Percentiles rank a stretch among this genome's conserved stretches.
These are phyloP conservation scores for Iselma pallidipennis DNA, from an alignment of 2,888 invertebrate species.

Conservation along the genomic window DNA sequence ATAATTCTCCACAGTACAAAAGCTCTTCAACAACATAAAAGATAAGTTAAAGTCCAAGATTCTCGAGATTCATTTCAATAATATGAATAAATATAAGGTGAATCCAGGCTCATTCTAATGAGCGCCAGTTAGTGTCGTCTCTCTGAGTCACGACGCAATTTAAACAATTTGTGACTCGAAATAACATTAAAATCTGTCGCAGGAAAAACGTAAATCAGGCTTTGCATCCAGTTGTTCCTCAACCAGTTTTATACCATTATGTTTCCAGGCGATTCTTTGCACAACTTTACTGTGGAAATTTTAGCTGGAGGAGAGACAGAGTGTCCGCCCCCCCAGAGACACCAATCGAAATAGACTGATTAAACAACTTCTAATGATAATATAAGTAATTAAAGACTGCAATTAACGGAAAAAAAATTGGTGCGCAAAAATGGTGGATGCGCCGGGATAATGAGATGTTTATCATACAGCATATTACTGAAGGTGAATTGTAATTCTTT, in stretches of 20 bases:
- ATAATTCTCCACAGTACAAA: background rate
- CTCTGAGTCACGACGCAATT: constrained; percentile 60
- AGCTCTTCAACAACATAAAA: constrained; percentile 5
- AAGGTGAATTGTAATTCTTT: too few relatives aligned
- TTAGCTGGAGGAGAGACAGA: background rate
- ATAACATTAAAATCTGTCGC: constrained; percentile 60
- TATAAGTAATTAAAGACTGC: background rate
- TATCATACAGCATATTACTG: too few relatives aligned
- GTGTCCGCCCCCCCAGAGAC: background rate
- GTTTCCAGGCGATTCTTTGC: constrained; percentile 25
- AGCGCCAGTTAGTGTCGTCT: constrained; percentile 58
- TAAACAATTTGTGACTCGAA: constrained; percentile 61
- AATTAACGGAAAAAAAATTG: background rate
- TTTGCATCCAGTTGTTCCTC: constrained; percentile 52
- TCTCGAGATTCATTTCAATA: constrained; percentile 56
- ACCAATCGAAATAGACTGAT: background rate
- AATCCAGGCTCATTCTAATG: constrained; percentile 56
- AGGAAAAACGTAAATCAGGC: constrained; percentile 59
- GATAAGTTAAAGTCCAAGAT: constrained; percentile 35
- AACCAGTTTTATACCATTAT: constrained; percentile 34
- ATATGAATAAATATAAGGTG: constrained; percentile 59
- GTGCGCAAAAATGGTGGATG: background rate
- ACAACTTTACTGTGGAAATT: background rate
- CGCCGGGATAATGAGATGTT: background rate
- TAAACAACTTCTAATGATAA: background rate